phyloP scores from a whole-genome alignment of 2,797 vertebrate genomes.

The Saxicola maurus region DNA sequence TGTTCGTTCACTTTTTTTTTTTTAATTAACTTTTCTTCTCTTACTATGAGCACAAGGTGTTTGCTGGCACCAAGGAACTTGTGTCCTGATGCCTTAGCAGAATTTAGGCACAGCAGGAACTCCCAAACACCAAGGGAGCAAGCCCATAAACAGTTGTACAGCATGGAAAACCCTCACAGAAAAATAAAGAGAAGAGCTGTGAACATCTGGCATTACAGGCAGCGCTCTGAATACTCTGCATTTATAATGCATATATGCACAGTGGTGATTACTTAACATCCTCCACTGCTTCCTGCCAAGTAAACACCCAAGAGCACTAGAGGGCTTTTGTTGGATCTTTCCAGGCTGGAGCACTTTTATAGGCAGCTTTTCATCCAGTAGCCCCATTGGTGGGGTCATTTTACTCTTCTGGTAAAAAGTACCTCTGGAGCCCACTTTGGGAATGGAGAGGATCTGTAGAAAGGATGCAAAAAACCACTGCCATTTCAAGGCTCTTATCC shows the following conservation, averaged over 20 bases:
- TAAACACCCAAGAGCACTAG: background rate
- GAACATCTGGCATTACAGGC: slow-evolving; percentile 10
- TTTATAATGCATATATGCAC: background rate
- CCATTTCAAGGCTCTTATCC: background rate
- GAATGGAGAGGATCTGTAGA: background rate
- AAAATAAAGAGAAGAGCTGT: slow-evolving; percentile 2
- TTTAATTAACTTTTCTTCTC: background rate
- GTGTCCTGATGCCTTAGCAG: background rate
- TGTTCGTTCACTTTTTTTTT: background rate
- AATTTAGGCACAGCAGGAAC: background rate
- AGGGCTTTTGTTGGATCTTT: background rate
- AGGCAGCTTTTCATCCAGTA: background rate
- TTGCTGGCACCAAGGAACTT: background rate
- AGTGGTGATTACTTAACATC: background rate
- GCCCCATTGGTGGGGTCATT: background rate
- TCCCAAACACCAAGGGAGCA: background rate
- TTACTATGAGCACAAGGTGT: background rate
- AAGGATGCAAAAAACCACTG: background rate
- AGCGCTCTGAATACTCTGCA: background rate
- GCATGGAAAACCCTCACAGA: background rate
- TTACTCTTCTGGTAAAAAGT: background rate
- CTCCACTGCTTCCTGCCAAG: background rate
- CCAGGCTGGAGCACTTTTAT: background rate
- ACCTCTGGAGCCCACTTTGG: background rate
- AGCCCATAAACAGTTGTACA: background rate